Base-by-base conservation (phyloP, 2,888 invertebrate genomes). In the Pimpla rufipes region DNA sequence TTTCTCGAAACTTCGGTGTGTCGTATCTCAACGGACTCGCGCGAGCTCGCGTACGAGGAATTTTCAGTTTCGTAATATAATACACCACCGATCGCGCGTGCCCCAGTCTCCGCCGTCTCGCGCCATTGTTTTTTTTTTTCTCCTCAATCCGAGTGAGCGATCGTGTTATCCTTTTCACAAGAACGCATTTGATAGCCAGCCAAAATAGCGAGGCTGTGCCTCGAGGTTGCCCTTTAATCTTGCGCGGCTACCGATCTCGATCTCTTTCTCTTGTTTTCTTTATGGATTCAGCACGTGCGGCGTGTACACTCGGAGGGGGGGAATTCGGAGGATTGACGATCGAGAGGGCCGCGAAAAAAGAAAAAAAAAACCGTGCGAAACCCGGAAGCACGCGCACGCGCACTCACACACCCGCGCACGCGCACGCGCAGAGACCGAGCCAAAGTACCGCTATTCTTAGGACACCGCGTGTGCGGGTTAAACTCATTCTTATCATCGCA, bases 391-490 rank as follows among this genome's bases (percentile, higher is more conserved):
- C 86, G 84, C 87, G 86, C 87, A 88, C 89, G 86, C 29, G 29
- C 29, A 29, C 89, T 88, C 86, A 84, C 87, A 86, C 87, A 88
- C 89, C 85, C 29, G 29, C 29, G n/a, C 89, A 88, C 86, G 84
- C 87, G 86, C 87, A 88, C 89, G 86, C 29, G 29, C 29, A 29
- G 5, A n/a, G n/a, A n/a, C n/a, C 29, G 29, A 29, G 5, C 29
- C 88, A 90, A 90, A 91, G 90, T 90, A 90, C 90, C 90, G 91
- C 90, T 90, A 90, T 89, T 89, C 88, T 89, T 89, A 88, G 85
- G 84, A 76, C 70, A 37, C 57, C 1, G 42, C 8, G 35, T 16
- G 35, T 8, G 52, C 50, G 88, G 88, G 68, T 50, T 79, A 55
- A 66, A 57, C 57, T 57, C 73, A 74, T 74, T 50, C 74, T 29